A percentile compares a stretch with the other conserved stretches of the same genome.
These are phyloP conservation scores for Channa striata DNA, from an alignment of 2,797 vertebrate species.

Conservation along the genomic window DNA sequence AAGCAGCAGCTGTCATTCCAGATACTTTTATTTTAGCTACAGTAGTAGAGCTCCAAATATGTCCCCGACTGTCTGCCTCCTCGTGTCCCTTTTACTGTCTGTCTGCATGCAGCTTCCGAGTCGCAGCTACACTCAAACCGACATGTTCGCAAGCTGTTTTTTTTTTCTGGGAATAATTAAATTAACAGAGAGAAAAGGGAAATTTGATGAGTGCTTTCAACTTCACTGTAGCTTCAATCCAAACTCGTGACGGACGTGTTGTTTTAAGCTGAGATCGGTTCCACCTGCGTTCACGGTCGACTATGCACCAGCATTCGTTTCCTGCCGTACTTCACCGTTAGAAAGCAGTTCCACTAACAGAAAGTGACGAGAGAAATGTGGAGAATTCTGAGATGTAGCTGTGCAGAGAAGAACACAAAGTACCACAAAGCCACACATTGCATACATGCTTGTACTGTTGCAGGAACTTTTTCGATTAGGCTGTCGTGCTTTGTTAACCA, in stretches of 20 bases:
- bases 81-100: conserved; percentile 13
- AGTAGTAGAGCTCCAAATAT: conserved; percentile 50
- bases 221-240: too few relatives aligned
- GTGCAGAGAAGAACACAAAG: background rate
- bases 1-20: conserved; percentile 60
- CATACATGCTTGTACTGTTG: background rate
- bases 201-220: background rate
- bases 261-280: background rate
- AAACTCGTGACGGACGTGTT: too few relatives aligned
- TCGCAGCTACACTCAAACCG: background rate
- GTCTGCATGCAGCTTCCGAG: background rate
- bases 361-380: background rate
- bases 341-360: too few relatives aligned
- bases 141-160: background rate
- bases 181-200: background rate
- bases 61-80: conserved; percentile 17
- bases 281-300: background rate
- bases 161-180: background rate
- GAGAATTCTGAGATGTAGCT: background rate
- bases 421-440: background rate
- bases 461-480: background rate
- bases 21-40: conserved; percentile 54
- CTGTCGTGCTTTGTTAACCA: background rate
- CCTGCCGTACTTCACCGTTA: too few relatives aligned
- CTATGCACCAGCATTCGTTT: too few relatives aligned